Conservation (phyloP, 1,140 invertebrate genomes). For the Idris sp. region DNA sequence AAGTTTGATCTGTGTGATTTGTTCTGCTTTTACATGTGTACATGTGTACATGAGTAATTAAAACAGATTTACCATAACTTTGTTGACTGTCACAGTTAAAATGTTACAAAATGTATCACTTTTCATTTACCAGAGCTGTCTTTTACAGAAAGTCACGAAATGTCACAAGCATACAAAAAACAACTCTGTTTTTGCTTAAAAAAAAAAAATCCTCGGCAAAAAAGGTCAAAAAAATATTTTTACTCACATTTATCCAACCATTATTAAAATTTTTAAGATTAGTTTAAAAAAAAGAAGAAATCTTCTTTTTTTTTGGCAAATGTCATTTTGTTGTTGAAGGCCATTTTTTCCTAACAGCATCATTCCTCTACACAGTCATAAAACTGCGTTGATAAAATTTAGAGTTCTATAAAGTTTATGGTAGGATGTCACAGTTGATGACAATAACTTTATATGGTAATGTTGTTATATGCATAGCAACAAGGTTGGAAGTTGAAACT, state of each 20-base stretch:
- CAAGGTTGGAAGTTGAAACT: conserved; percentile 47
- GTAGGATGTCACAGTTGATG: conserved; percentile 56
- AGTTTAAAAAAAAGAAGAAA: too few species aligned
- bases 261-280: too few species aligned
- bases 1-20: conserved; percentile 53
- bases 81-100: conserved; percentile 31
- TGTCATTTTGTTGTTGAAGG: too few species aligned
- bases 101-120: conserved; percentile 26
- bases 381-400: conserved; percentile 46
- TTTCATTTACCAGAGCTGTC: conserved; percentile 32
- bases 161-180: conserved; percentile 13
- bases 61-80: conserved; percentile 39
- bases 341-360: too few species aligned
- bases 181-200: conserved; percentile 29
- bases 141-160: conserved; percentile 25
- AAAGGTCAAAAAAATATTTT: too few species aligned
- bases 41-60: conserved; percentile 40
- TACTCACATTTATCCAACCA: too few species aligned
- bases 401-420: conserved; percentile 38
- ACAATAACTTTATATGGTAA: conserved; percentile 57
- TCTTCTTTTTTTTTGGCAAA: too few species aligned
- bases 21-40: conserved; percentile 19
- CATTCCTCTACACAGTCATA: too few species aligned
- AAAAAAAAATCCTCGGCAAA: too few species aligned
- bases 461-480: conserved; percentile 47